A percentile compares a stretch with the other conserved stretches of the same genome.
These are phyloP conservation scores for Acomys russatus DNA, from an alignment of 2,797 vertebrate species.

Conservation along the genomic window DNA sequence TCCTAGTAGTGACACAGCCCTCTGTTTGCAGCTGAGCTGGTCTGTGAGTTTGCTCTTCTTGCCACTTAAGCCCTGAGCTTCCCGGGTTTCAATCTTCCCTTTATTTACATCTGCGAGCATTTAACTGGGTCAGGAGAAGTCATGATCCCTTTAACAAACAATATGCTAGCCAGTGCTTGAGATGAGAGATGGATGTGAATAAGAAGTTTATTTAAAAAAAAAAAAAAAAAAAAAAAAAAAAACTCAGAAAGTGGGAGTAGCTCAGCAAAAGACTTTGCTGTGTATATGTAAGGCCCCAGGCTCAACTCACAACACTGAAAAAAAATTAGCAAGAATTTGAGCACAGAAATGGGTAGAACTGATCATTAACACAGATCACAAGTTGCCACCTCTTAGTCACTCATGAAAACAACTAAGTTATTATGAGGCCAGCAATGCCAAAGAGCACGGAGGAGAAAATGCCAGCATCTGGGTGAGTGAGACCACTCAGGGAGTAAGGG, in stretches of 20 bases:
- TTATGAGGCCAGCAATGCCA: background rate
- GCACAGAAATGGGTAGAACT: background rate
- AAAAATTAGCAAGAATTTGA: background rate
- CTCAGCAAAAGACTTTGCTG: background rate
- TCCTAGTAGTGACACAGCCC: slow-evolving; percentile 31
- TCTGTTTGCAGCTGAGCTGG: background rate
- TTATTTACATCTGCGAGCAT: slow-evolving; percentile 55
- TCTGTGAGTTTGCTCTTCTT: slow-evolving; percentile 57
- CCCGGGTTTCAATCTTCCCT: slow-evolving; percentile 59
- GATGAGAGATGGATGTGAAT: background rate
- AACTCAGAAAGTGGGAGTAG: background rate
- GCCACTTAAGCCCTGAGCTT: slow-evolving; percentile 59
- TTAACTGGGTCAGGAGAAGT: slow-evolving; percentile 59
- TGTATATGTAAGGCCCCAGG: no score
- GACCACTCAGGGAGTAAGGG: background rate
- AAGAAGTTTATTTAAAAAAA: background rate
- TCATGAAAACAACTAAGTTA: background rate
- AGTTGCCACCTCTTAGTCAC: background rate
- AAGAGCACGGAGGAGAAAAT: slow-evolving; percentile 8
- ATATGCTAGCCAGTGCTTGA: background rate
- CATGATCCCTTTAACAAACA: slow-evolving; percentile 48
- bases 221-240: slow-evolving; percentile 1
- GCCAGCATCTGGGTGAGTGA: background rate
- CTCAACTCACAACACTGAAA: background rate
- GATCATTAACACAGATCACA: background rate